Evolutionary conservation across 2,113 vertebrate species (phyloP), one percentile per base, ranked within the genome.

Genomic region (Scatophagus argus): DNA sequence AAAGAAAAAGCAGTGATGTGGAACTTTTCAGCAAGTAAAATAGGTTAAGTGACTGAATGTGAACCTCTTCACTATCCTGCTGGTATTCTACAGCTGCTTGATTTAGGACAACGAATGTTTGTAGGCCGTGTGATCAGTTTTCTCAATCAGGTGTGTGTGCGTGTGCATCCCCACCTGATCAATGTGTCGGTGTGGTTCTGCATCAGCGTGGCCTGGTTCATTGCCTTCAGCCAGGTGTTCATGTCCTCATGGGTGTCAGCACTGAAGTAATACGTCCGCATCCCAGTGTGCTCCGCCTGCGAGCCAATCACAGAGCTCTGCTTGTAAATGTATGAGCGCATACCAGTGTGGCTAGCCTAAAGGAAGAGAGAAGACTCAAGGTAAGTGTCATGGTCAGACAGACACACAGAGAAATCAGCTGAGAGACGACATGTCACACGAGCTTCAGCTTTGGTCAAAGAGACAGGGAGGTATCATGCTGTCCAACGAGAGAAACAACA

Each of bases 191-290:
- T 88, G 21, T 87, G 92, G 71, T 93, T 95, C 82, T 97, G 95
- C 95, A 98, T 96, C 87, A 95, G 91, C 0, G 97, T 93, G 3
- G 97, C 97, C 89, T 97, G 97, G 83, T 97, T 98, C 98, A 99
- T 98, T 74, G 96, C 96, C 67, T 87, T 91, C 87, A 99, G 93
- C 98, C 98, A 99, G 46, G 93, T 93, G 23, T 93, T 99, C 97
- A 98, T 97, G 77, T 99, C 98, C 87, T 99, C 98, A 51, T 95
- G 96, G 11, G 98, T 98, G 86, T 99, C 98, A 0, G 97, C 96
- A 46, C 98, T 99, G 95, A 99, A 99, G 94, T 95, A 98, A 85
- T 99, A 99, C 0, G 98, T 99, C 85, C 98, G 83, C 97, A 98
- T 98, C 74, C 97, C 97, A 0, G 94, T 92, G 91, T 97, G 96